Conservation (phyloP, 2,797 vertebrate species). For the Crenuchus spilurus region DNA sequence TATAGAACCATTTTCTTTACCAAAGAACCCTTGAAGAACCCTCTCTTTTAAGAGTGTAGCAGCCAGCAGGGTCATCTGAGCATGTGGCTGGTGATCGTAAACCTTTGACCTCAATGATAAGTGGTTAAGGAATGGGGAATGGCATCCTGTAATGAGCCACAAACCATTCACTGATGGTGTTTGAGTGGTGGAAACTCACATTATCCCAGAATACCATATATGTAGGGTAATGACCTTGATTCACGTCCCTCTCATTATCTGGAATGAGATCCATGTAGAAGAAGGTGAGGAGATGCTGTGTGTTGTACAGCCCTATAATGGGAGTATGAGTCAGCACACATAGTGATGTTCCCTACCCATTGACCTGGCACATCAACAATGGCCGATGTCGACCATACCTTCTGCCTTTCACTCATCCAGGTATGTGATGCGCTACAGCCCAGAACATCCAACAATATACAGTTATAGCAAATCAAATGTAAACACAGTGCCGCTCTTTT, state of each 20-base stretch:
- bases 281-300: constrained; percentile 2
- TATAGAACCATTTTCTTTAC: too few relatives aligned
- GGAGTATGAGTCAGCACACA: not conserved
- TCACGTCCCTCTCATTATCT: not conserved
- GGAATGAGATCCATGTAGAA: not conserved
- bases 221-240: not conserved
- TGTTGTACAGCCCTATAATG: not conserved
- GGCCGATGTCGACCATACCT: not conserved
- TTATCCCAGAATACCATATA: not conserved
- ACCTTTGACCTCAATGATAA: not conserved
- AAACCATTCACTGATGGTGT: not conserved
- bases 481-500: not conserved
- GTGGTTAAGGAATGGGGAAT: not conserved
- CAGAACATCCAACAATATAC: not conserved
- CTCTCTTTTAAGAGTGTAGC: too few relatives aligned
- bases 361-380: not conserved
- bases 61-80: not conserved
- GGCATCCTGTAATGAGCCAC: not conserved
- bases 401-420: not conserved
- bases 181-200: not conserved
- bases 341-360: not conserved
- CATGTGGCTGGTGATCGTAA: not conserved
- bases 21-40: too few relatives aligned
- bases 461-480: too few relatives aligned
- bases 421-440: not conserved